These are phyloP conservation scores for Clinocottus analis DNA, from an alignment of 2,113 vertebrate genomes.

Conservation along the genomic window DNA sequence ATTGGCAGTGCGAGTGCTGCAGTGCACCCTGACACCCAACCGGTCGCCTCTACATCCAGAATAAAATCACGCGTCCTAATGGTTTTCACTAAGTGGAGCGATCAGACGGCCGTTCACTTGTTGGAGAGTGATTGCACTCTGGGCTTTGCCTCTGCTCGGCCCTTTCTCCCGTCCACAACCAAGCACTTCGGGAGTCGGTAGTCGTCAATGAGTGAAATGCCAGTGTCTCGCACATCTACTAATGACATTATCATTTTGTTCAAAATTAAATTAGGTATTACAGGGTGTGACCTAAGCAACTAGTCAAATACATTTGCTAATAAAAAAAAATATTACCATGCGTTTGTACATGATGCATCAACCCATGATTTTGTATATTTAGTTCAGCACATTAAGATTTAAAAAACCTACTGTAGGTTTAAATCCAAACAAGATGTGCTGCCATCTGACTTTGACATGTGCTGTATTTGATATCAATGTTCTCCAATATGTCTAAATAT, in stretches of 20 bases:
- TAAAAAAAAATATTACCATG: too few species aligned
- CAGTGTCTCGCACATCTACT: background rate
- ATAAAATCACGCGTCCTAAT: constrained; percentile 57
- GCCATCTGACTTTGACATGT: background rate
- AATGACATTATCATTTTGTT: background rate
- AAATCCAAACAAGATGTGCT: background rate
- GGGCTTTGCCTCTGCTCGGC: background rate
- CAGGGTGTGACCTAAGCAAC: background rate
- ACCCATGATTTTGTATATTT: background rate
- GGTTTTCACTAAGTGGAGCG: constrained; percentile 37
- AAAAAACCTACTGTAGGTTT: background rate
- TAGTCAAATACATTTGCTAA: background rate
- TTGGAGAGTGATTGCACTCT: constrained; percentile 37
- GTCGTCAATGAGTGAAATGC: constrained; percentile 8
- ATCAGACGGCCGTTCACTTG: constrained; percentile 43
- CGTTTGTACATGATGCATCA: background rate
- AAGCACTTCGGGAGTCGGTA: constrained; percentile 7
- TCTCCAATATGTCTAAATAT: background rate
- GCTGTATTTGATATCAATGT: background rate
- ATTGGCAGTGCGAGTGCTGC: constrained; percentile 50
- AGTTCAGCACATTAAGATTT: background rate
- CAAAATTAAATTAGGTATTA: background rate
- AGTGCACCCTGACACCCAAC: constrained; percentile 44
- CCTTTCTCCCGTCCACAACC: constrained; percentile 1
- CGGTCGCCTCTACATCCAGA: constrained; percentile 13